These are phyloP conservation scores for Euplexia lucipara DNA, from an alignment of 2,888 invertebrate genomes.

Conservation along the genomic window DNA sequence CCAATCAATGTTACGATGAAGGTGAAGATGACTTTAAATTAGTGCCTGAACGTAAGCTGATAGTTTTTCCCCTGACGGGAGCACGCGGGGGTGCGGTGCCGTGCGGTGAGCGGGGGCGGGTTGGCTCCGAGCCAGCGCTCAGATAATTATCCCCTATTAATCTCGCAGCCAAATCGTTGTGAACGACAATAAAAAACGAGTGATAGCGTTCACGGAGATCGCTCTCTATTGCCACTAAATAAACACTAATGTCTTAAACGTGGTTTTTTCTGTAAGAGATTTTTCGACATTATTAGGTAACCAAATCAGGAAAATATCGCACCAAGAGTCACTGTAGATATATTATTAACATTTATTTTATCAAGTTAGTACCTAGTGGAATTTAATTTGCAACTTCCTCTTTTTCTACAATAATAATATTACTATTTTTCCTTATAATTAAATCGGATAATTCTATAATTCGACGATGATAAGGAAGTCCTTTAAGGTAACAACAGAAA, in stretches of 20 bases:
- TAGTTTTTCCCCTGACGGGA: slow-evolving; percentile 56
- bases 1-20: too few relatives aligned
- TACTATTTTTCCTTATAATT: neutral
- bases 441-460: too few relatives aligned
- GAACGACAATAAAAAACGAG: slow-evolving; percentile 73
- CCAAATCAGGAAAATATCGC: too few relatives aligned
- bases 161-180: slow-evolving; percentile 79
- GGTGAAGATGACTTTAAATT: slow-evolving; percentile 53
- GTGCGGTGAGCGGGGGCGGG: slow-evolving; percentile 25
- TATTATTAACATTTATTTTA: slow-evolving; percentile 1
- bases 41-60: slow-evolving; percentile 47
- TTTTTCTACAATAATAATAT: neutral
- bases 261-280: slow-evolving; percentile 5
- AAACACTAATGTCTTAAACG: slow-evolving; percentile 44
- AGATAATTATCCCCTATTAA: slow-evolving; percentile 84
- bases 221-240: slow-evolving; percentile 55
- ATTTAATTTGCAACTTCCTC: neutral
- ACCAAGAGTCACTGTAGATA: neutral
- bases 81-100: slow-evolving; percentile 23
- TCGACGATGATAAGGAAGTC: neutral
- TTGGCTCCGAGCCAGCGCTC: slow-evolving; percentile 76
- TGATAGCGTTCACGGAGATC: slow-evolving; percentile 64
- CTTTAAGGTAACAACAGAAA: neutral
- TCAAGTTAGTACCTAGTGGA: neutral
- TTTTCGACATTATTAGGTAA: neutral